These are phyloP conservation scores for Ariolimax columbianus DNA, from an alignment of 2,888 invertebrate genomes.

Conservation along the genomic window DNA sequence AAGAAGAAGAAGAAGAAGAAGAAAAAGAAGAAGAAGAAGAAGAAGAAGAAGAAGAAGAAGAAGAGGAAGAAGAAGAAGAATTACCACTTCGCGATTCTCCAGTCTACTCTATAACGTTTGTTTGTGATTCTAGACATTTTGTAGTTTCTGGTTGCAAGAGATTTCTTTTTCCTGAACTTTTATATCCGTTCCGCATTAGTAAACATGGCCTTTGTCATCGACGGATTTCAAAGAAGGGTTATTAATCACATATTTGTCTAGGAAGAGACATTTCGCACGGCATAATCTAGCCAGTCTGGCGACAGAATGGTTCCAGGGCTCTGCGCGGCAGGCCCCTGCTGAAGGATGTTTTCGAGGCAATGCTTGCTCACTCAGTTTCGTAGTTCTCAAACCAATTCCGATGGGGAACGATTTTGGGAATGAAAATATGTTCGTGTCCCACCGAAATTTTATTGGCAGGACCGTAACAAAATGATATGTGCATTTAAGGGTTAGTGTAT, in stretches of 20 bases:
- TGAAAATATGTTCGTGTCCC: too few relatives aligned
- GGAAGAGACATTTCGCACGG: neutral
- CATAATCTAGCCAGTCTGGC: neutral
- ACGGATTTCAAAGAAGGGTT: neutral
- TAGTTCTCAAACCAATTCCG: too few relatives aligned
- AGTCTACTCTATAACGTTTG: too few relatives aligned
- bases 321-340: conserved; percentile 31
- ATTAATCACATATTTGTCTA: neutral
- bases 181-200: neutral
- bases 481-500: too few relatives aligned
- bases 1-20: neutral
- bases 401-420: too few relatives aligned
- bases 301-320: neutral
- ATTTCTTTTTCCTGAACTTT: neutral
- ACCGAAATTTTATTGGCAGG: too few relatives aligned
- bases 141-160: too few relatives aligned
- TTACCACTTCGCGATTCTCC: too few relatives aligned
- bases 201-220: neutral
- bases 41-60: neutral
- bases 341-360: conserved; percentile 35
- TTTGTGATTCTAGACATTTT: too few relatives aligned
- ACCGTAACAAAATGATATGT: too few relatives aligned
- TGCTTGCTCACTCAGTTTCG: too few relatives aligned
- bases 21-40: neutral
- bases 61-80: neutral